Base-by-base conservation (phyloP, 2,797 vertebrate species). In the Petrocephalus schoutedeni region DNA sequence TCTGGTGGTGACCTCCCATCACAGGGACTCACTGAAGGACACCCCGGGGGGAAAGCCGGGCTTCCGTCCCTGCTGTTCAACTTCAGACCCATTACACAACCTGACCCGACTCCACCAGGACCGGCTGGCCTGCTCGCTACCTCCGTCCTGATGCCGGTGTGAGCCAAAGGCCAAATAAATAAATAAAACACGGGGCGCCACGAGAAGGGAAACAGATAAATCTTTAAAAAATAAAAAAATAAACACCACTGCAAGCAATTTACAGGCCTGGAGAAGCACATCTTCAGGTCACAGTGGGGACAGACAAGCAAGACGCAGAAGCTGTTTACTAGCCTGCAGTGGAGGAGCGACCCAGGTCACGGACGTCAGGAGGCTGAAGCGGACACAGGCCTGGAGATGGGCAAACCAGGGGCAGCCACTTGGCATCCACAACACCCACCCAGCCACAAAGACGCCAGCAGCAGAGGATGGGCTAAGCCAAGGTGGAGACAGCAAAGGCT, bases 71-170 rank as follows among this genome's bases (percentile, higher is more conserved):
- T 0, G 61, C 9, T 36, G 85, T 10, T 12, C 32, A 28, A n/a
- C 57, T 4, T 9, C 36, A 61, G 59, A 74, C 23, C 21, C 49
- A 0, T 56, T 77, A 56, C 67, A 77, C 67, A 77, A 57, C 53
- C 32, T 23, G n/a, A 49, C n/a, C 54, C 74, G 19, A 9, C 54
- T 80, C 87, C 67, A 7, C 53, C 64, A 4, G 85, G 83, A 89
- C 85, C 91, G 92, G 92, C 90, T 61, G 91, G 92, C 92, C 91
- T 89, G 83, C 36, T 7, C 49, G 21, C 88, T 86, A 85, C 87
- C 89, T 90, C 88, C 85, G 71, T 88, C 89, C 90, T 91, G 90
- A 91, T 89, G 87, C 88, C 90, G 88, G 89, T 90, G 82, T 82
- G 82, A 89, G 67, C 86, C 89, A 88, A 32, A 71, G 64, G 89